Evolutionary conservation across 2,797 vertebrate genomes (phyloP).

Genomic region (Triplophysa yarkandensis): DNA sequence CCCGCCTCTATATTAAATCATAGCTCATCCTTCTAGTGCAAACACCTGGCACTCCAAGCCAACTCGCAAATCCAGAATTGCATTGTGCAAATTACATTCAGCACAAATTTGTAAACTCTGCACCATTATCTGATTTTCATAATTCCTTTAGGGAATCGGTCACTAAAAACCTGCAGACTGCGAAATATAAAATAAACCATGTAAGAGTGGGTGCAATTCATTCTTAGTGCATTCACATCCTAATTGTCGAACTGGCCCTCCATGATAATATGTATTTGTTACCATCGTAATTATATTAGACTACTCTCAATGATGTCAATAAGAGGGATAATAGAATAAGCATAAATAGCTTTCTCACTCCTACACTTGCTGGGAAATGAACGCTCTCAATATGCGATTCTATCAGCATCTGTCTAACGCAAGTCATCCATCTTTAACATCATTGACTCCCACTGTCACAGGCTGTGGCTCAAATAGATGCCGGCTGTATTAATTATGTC

Average conservation of each 20-base stretch:
- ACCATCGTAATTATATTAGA: conserved; percentile 18
- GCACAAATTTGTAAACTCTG: not conserved
- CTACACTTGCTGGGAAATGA: conserved; percentile 36
- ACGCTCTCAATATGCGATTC: conserved; percentile 39
- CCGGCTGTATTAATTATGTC: conserved; percentile 61
- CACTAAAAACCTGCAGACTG: not conserved
- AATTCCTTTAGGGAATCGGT: not conserved
- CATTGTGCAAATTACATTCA: not conserved
- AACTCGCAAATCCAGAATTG: not conserved
- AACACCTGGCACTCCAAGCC: not conserved
- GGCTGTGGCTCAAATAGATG: conserved; percentile 53
- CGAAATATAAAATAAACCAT: not conserved
- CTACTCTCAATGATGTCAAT: conserved; percentile 18
- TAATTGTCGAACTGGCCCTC: conserved; percentile 9
- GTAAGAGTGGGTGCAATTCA: not conserved
- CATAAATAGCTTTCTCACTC: conserved; percentile 31
- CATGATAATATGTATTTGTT: conserved; percentile 6
- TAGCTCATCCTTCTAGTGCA: not conserved
- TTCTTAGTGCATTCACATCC: not conserved
- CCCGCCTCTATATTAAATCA: not conserved
- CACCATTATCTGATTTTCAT: not conserved
- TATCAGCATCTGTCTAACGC: conserved; percentile 33
- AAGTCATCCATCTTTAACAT: conserved; percentile 52
- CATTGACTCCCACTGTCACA: conserved; percentile 50
- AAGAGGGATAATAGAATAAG: not conserved